A percentile compares a stretch with the other conserved stretches of the same genome.
These are phyloP conservation scores for Gephyroberyx darwinii DNA, from an alignment of 2,797 vertebrate genomes.

Conservation along the genomic window DNA sequence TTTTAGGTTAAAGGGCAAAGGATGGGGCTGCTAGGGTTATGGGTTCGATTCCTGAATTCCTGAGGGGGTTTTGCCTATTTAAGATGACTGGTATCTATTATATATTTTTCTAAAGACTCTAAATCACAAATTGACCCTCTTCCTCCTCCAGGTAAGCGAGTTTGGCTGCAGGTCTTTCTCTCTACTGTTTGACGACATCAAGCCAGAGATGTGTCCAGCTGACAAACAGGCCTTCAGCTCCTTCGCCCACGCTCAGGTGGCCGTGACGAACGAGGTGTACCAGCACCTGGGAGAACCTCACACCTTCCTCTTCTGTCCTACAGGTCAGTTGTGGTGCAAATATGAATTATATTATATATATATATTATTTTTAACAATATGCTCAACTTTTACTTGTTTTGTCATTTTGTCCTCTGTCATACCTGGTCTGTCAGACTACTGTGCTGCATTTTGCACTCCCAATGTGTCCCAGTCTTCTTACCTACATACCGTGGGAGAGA, in stretches of 20 bases:
- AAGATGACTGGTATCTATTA: neutral
- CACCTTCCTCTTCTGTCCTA: slow-evolving; percentile 97
- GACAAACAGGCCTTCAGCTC: slow-evolving; percentile 95
- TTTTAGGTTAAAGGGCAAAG: slow-evolving; percentile 2
- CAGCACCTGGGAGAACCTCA: slow-evolving; percentile 90
- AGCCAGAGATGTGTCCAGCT: slow-evolving; percentile 95
- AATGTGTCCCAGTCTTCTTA: slow-evolving; percentile 92
- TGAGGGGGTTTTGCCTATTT: neutral
- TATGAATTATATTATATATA: no score
- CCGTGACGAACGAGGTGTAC: slow-evolving; percentile 94
- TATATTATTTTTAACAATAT: neutral
- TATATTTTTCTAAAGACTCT: neutral
- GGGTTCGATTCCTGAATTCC: slow-evolving; percentile 5
- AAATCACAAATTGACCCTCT: neutral
- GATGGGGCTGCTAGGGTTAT: neutral
- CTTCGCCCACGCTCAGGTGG: slow-evolving; percentile 95
- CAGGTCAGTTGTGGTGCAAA: slow-evolving; percentile 81
- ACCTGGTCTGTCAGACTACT: slow-evolving; percentile 86
- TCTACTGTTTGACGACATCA: slow-evolving; percentile 96
- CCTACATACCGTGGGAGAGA: slow-evolving; percentile 92
- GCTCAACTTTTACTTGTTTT: neutral
- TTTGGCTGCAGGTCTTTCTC: slow-evolving; percentile 97
- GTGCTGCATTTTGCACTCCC: slow-evolving; percentile 92
- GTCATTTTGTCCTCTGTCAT: neutral
- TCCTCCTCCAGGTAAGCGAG: slow-evolving; percentile 84